Conservation (phyloP, 2,113 vertebrate species). For the Sturnira hondurensis region DNA sequence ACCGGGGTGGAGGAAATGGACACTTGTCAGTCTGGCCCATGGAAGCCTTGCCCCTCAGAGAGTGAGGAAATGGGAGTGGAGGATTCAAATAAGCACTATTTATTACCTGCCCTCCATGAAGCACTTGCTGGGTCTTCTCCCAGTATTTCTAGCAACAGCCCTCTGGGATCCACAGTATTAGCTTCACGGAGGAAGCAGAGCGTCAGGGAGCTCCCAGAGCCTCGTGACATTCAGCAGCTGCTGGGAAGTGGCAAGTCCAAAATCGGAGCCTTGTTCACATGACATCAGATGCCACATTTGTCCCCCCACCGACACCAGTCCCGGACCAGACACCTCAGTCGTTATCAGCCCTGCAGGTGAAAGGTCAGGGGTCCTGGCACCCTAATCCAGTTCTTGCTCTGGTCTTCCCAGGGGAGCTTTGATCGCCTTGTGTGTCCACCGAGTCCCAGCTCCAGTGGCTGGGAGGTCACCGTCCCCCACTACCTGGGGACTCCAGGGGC, state of each 20-base stretch:
- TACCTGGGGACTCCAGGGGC: constrained; percentile 46
- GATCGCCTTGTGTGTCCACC: constrained; percentile 54
- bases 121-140: not conserved
- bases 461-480: constrained; percentile 58
- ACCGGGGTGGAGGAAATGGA: not conserved
- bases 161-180: not conserved
- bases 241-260: not conserved
- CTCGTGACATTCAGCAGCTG: not conserved
- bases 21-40: accelerated
- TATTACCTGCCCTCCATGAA: not conserved
- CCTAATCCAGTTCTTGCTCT: constrained; percentile 48
- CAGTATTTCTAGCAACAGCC: not conserved
- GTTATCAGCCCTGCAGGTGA: not conserved
- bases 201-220: not conserved
- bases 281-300: not conserved
- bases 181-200: not conserved
- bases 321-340: not conserved
- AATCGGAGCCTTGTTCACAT: not conserved
- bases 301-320: not conserved
- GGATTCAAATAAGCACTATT: not conserved
- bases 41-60: not conserved
- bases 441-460: not conserved
- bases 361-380: constrained; percentile 57
- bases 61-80: accelerated
- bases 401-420: constrained; percentile 47